Evolutionary conservation across 2,888 invertebrate genomes (phyloP).

Genomic region (Drosophila diplacantha): DNA sequence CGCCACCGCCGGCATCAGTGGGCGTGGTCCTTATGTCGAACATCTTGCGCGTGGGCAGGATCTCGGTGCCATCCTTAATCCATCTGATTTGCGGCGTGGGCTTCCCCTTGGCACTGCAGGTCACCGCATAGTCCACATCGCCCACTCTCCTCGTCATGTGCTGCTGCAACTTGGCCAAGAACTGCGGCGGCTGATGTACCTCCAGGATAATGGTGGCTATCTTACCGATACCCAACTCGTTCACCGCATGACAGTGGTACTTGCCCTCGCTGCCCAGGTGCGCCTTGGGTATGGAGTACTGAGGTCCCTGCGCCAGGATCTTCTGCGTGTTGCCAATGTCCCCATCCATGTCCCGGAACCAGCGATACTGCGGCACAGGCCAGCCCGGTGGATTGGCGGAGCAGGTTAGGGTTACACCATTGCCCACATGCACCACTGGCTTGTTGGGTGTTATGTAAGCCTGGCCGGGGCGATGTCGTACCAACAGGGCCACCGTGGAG

Average conservation of each 20-base stretch:
- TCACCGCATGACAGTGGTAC: constrained; percentile 93
- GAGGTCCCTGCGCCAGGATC: constrained; percentile 87
- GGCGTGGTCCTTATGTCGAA: constrained; percentile 89
- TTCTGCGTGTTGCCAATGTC: constrained; percentile 80
- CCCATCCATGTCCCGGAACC: constrained; percentile 88
- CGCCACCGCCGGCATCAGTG: constrained; percentile 84
- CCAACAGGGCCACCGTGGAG: constrained; percentile 88
- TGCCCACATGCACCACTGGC: constrained; percentile 90
- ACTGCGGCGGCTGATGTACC: constrained; percentile 92
- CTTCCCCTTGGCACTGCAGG: constrained; percentile 92
- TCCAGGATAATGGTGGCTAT: constrained; percentile 89
- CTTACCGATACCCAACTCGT: constrained; percentile 92
- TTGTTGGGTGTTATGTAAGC: constrained; percentile 89
- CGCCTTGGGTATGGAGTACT: constrained; percentile 90
- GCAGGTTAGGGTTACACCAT: constrained; percentile 90
- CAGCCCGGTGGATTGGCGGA: constrained; percentile 93
- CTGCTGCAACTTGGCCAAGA: constrained; percentile 88
- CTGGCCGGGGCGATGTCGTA: constrained; percentile 92
- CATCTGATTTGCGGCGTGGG: constrained; percentile 90
- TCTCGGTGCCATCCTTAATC: constrained; percentile 90
- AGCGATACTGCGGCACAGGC: constrained; percentile 92
- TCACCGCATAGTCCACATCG: constrained; percentile 87
- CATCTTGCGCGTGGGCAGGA: constrained; percentile 85
- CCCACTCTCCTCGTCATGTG: constrained; percentile 88
- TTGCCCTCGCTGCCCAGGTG: constrained; percentile 91